Percentiles rank a stretch among this genome's conserved stretches.
These are phyloP conservation scores for Odontomyia ornata DNA, from an alignment of 2,888 invertebrate genomes.

Conservation along the genomic window DNA sequence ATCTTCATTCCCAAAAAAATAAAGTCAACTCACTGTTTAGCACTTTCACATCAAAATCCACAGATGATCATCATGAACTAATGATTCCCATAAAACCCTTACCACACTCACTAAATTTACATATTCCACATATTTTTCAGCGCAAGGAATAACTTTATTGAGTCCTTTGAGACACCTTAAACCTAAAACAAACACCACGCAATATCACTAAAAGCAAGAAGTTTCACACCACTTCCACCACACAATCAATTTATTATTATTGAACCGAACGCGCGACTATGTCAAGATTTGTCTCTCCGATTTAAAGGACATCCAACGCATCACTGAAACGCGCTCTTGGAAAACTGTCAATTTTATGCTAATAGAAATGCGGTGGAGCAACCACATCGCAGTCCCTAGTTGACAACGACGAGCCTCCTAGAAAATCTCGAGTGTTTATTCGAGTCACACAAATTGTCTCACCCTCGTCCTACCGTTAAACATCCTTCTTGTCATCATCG, in stretches of 20 bases:
- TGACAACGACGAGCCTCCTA: background rate
- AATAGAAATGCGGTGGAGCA: constrained; percentile 36
- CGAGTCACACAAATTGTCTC: constrained; percentile 15
- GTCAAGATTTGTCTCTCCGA: constrained; percentile 19
- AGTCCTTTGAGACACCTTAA: no score
- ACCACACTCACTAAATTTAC: no score
- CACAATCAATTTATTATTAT: no score
- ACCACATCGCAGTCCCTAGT: constrained; percentile 12
- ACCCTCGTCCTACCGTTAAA: background rate
- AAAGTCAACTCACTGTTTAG: background rate
- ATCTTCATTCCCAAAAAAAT: background rate
- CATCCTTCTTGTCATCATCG: no score
- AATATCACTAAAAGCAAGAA: no score
- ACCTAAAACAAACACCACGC: no score
- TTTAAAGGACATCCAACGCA: constrained; percentile 48
- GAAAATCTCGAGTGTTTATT: background rate
- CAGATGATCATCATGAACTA: no score
- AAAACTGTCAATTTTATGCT: constrained; percentile 50
- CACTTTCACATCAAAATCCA: background rate
- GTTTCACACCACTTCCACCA: no score
- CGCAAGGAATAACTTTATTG: no score
- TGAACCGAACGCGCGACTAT: background rate
- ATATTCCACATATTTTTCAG: no score
- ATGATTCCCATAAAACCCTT: no score
- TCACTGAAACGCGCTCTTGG: constrained; percentile 47